Conservation (phyloP, 2,113 vertebrate genomes). For the Callospermophilus lateralis region DNA sequence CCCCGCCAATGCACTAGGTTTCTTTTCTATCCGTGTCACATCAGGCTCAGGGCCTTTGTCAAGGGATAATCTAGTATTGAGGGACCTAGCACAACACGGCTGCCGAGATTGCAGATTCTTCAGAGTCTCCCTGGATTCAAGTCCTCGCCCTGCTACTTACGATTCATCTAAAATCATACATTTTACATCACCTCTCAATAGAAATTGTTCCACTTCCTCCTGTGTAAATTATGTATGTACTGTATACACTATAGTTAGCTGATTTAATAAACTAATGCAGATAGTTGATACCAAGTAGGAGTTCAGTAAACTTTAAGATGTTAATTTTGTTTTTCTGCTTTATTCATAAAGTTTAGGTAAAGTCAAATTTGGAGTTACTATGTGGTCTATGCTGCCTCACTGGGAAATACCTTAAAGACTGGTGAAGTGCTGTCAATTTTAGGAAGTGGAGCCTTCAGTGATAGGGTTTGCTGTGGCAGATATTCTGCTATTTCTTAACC, state of each 20-base stretch:
- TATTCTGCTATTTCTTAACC: not conserved
- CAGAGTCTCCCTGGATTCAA: not conserved
- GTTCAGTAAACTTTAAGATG: not conserved
- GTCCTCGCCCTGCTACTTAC: too few species aligned
- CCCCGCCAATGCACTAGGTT: not conserved
- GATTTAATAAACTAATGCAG: not conserved
- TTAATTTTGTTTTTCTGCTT: not conserved
- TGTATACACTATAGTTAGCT: not conserved
- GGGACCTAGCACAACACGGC: not conserved
- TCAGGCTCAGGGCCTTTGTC: not conserved
- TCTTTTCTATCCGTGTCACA: not conserved
- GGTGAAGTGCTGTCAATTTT: not conserved
- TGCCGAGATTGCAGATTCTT: rapidly evolving
- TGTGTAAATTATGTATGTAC: not conserved
- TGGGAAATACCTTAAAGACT: not conserved
- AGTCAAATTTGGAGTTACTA: not conserved
- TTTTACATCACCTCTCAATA: not conserved
- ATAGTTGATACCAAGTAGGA: not conserved
- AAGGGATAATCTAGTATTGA: too few species aligned
- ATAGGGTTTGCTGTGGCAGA: not conserved
- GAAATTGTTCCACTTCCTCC: not conserved
- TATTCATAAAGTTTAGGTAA: not conserved
- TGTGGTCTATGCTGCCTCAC: too few species aligned
- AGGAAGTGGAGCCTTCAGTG: too few species aligned
- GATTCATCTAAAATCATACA: not conserved